Evolutionary conservation across 2,113 vertebrate genomes (phyloP).

Genomic region (Catagonus wagneri): DNA sequence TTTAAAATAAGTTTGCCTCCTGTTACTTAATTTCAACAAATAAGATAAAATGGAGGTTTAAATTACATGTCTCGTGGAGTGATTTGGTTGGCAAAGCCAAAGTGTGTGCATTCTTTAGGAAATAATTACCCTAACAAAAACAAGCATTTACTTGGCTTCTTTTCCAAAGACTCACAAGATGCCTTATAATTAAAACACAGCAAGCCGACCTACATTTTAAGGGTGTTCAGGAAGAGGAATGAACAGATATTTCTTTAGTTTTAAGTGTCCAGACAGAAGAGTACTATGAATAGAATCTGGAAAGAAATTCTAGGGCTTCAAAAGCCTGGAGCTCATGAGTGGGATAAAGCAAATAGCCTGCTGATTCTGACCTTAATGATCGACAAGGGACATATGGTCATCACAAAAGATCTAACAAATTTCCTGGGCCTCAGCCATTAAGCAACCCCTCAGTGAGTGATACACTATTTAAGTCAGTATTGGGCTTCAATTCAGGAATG

Average conservation of each 20-base stretch:
- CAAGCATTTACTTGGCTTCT: conserved; percentile 56
- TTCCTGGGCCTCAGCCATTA: conserved; percentile 56
- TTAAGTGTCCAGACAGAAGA: conserved; percentile 73
- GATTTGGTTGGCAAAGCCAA: conserved; percentile 67
- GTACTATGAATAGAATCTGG: conserved; percentile 76
- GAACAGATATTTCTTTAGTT: conserved; percentile 72
- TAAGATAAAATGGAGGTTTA: conserved; percentile 68
- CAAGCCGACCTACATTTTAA: conserved; percentile 71
- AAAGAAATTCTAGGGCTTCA: conserved; percentile 53
- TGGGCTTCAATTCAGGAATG: background rate
- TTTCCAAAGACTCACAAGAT: conserved; percentile 64
- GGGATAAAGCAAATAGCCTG: conserved; percentile 57
- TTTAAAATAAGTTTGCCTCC: conserved; percentile 53
- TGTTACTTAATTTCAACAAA: conserved; percentile 73
- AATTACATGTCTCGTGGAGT: conserved; percentile 59
- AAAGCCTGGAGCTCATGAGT: conserved; percentile 56
- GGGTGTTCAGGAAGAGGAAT: conserved; percentile 63
- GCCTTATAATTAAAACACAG: conserved; percentile 74
- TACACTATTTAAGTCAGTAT: conserved; percentile 12
- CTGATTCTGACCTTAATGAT: conserved; percentile 71
- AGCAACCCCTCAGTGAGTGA: background rate
- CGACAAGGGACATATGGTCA: background rate
- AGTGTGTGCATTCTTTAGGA: conserved; percentile 63
- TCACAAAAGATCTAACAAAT: conserved; percentile 62
- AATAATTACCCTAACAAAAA: conserved; percentile 74